A percentile compares a stretch with the other conserved stretches of the same genome.
These are phyloP conservation scores for Nyctalus aviator DNA, from an alignment of 2,797 vertebrate genomes.

Conservation along the genomic window DNA sequence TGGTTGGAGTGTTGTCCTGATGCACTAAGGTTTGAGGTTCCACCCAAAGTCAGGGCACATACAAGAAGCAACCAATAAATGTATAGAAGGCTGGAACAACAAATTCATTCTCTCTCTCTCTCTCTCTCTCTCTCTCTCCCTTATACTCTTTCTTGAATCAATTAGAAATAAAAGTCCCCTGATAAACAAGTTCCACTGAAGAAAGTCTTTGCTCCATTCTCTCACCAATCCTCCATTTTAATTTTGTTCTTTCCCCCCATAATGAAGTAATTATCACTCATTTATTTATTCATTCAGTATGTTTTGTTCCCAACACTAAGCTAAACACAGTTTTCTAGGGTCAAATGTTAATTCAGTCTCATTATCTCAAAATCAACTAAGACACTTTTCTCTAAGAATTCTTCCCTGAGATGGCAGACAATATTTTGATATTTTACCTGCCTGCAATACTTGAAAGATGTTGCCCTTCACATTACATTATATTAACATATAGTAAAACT, in stretches of 20 bases:
- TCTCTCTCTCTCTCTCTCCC: no score
- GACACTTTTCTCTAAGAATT: constrained; percentile 19
- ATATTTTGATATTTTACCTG: neutral
- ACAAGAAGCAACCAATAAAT: neutral
- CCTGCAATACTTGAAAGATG: neutral
- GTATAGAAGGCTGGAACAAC: neutral
- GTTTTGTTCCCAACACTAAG: neutral
- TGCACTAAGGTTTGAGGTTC: neutral
- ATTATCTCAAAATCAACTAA: neutral
- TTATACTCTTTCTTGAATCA: neutral
- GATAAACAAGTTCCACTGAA: neutral
- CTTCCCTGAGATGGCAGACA: neutral
- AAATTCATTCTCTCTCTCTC: neutral
- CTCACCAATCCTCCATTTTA: neutral
- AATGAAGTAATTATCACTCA: neutral
- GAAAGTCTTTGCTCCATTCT: neutral
- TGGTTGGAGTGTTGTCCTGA: neutral
- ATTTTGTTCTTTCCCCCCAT: neutral
- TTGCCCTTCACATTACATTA: constrained; percentile 9
- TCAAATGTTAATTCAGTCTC: neutral
- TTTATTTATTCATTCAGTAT: neutral
- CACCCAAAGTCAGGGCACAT: neutral
- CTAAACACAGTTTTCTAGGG: neutral
- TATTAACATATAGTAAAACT: neutral
- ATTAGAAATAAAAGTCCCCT: neutral